Evolutionary conservation across 2,797 vertebrate genomes (phyloP).

Genomic region (Pangasius sanitwongsei): DNA sequence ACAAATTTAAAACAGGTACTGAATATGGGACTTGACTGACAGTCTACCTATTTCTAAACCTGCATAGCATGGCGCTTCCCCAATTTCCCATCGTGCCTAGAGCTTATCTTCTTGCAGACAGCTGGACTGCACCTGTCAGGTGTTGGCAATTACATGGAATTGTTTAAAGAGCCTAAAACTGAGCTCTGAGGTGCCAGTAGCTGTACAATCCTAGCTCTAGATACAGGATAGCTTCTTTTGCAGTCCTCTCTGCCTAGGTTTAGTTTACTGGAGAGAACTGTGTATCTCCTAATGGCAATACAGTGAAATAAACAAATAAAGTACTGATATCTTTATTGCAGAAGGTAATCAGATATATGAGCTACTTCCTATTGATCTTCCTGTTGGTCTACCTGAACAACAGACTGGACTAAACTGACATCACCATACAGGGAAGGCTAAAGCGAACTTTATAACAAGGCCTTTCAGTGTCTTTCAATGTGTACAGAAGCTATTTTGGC

Average conservation of each 20-base stretch:
- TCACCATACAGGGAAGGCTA: neutral
- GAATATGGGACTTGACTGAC: neutral
- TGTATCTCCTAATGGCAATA: neutral
- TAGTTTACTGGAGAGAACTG: neutral
- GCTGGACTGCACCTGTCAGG: conserved; percentile 12
- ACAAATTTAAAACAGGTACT: neutral
- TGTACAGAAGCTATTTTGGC: neutral
- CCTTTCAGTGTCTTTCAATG: neutral
- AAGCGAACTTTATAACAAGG: neutral
- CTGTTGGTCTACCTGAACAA: neutral
- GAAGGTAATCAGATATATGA: neutral
- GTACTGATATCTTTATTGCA: neutral
- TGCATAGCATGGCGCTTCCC: neutral
- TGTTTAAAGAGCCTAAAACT: conserved; percentile 10
- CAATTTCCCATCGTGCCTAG: neutral
- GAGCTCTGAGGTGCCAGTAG: neutral
- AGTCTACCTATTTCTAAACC: conserved; percentile 1
- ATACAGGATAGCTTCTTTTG: neutral
- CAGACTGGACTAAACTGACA: neutral
- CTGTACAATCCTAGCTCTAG: neutral
- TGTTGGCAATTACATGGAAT: conserved; percentile 19
- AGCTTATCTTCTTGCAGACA: conserved; percentile 6
- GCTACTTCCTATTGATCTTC: neutral
- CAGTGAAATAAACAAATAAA: neutral
- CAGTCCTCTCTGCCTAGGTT: neutral